Base-by-base conservation (phyloP, 2,113 vertebrate species). In the zebrafish (Danio rerio) region DNA sequence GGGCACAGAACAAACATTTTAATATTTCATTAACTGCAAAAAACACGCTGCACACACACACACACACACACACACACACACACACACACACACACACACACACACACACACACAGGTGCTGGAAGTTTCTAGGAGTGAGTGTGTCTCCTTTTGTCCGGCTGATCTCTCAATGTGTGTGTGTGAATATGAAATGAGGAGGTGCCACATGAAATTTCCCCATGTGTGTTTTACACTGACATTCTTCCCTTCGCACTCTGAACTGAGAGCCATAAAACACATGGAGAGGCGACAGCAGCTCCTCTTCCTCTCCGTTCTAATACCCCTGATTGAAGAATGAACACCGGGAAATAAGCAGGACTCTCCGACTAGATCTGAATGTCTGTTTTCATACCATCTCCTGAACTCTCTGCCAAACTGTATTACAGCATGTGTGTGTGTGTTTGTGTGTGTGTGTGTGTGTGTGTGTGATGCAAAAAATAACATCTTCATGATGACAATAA, bases 171-270 rank as follows among this genome's bases (percentile, higher is more conserved):
- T 49, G n/a, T 52, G 50, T 49, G 43, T 68, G 62, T 45, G 42
- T 68, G 40, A 82, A 63, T 76, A 61, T 53, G 50, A 47, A 76
- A 68, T 43, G 72, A 45, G 12, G 49, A 31, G 6, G 43, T 76
- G 81, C 72, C 81, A 82, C 61, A 66, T 45, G 59, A 21, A 47
- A 82, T 82, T 82, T 82, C 72, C 69, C 59, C 21, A 13, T 13
- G 21, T 52, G 47, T 61, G 68, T 73, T 7, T 74, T 40, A 82
- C 5, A 7, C 9, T 66, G 71, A 82, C 81, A 81, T 40, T 47
- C 45, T 53, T 72, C 56, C 58, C 40, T 20, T 61, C 45, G 66
- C 13, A 68, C 49, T 81, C 50, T 47, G 50, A 75, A 56, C 72
- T 13, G 45, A 76, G 45, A 76, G 50, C 18, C 49, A 74, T 49